Base-by-base conservation (phyloP, 2,113 vertebrate species). In the Neoarius graeffei region DNA sequence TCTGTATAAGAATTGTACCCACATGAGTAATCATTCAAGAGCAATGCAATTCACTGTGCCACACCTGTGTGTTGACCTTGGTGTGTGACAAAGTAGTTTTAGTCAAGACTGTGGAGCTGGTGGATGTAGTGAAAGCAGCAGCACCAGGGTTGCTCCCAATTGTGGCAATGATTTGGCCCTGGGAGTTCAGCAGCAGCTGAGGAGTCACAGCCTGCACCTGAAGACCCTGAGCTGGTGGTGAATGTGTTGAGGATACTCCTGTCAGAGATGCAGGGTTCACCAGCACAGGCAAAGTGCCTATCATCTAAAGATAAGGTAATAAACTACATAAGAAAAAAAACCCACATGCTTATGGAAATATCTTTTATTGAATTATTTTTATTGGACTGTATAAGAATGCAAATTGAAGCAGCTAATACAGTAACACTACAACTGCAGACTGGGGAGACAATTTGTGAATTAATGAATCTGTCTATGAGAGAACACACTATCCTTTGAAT, bases 141-240 rank as follows among this genome's bases (percentile, higher is more conserved):
- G 77, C 83, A 69, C 85, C 92, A 48, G 95, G 81, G 83, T 95
- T 95, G 64, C 96, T 96, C 17, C 97, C 97, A 57, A 99, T 92
- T 0, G 97, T 96, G 42, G 97, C 98, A 1, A 99, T 97, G 91
- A 99, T 96, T 93, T 99, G 98, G 76, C 98, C 98, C 92, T 99
- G 98, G 83, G 96, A 94, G 69, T 99, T 99, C 88, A 99, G 87
- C 86, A 99, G 91, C 92, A 99, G 94, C 93, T 99, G 98, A 0
- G 98, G 97, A 0, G 97, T 94, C 90, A 99, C 94, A 0, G 98
- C 94, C 91, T 99, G 98, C 3, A 99, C 93, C 93, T 98, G 98
- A 73, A 98, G 94, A 86, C 95, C 96, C 88, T 96, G 97, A 27
- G 97, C 93, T 0, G 96, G 95, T 74, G 97, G 92, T 0, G 97